Evolutionary conservation across 2,888 invertebrate genomes (phyloP).

Genomic region (Leucophora obtusa): DNA sequence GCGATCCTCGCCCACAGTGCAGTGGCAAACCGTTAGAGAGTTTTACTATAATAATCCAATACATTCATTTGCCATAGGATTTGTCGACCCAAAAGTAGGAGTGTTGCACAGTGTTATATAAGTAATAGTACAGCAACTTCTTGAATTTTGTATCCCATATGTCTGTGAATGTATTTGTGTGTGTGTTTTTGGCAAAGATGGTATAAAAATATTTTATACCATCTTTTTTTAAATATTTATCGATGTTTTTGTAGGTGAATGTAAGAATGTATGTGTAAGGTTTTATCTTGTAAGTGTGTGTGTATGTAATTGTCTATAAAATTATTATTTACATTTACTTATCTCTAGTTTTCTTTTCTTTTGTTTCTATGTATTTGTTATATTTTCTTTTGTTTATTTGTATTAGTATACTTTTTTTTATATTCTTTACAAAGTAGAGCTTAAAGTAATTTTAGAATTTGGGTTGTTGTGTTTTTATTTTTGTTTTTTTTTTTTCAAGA

Average conservation of each 20-base stretch:
- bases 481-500: conserved; percentile 27
- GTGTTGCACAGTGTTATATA: too few species aligned
- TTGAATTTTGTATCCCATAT: too few species aligned
- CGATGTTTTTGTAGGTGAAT: not conserved
- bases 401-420: conserved; percentile 61
- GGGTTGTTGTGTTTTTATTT: conserved; percentile 55
- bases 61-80: too few species aligned
- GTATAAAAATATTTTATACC: not conserved
- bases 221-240: not conserved
- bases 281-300: not conserved
- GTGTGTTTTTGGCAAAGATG: not conserved
- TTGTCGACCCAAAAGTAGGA: too few species aligned
- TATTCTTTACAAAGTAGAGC: conserved; percentile 62
- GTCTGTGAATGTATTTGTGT: not conserved
- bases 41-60: too few species aligned
- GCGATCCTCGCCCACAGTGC: too few species aligned
- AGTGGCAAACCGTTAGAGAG: too few species aligned
- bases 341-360: conserved; percentile 40
- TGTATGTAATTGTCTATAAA: conserved; percentile 38
- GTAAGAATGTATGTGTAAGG: not conserved
- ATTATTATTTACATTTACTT: conserved; percentile 60
- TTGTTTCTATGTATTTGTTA: conserved; percentile 7
- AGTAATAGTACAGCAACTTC: too few species aligned
- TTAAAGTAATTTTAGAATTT: conserved; percentile 65
- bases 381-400: conserved; percentile 31